Conservation (phyloP, 2,113 vertebrate species). For the Nycticebus coucang region DNA sequence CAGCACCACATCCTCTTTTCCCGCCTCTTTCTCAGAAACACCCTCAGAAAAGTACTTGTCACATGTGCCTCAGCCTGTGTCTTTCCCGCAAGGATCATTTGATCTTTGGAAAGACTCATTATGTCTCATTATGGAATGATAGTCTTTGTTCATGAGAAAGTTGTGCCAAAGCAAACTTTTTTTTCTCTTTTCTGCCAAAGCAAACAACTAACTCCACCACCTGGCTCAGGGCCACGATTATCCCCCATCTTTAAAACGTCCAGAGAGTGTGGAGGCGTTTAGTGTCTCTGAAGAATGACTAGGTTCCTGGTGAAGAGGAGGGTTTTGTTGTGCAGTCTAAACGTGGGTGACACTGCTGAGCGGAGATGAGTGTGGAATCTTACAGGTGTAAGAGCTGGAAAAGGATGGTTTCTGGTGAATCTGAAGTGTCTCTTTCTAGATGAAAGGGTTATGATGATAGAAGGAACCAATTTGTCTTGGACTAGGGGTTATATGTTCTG, state of each 20-base stretch:
- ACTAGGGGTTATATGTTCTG: not conserved
- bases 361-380: not conserved
- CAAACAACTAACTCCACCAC: not conserved
- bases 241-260: slow-evolving; percentile 10
- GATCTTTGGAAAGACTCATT: not conserved
- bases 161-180: slow-evolving; percentile 19
- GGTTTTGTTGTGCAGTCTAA: not conserved
- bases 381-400: not conserved
- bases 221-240: not conserved
- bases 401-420: not conserved
- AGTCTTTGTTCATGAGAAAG: slow-evolving; percentile 25
- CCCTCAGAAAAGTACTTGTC: slow-evolving; percentile 18
- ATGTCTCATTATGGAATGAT: slow-evolving; percentile 39
- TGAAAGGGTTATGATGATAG: not conserved
- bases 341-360: not conserved
- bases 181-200: not conserved
- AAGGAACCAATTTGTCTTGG: not conserved
- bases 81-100: slow-evolving; percentile 12
- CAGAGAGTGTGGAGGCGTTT: not conserved
- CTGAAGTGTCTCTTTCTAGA: not conserved
- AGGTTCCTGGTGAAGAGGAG: not conserved
- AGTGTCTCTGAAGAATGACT: not conserved
- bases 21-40: not conserved
- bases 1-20: not conserved
- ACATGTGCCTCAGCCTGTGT: not conserved